Percentiles rank a stretch among this genome's conserved stretches.
Evolutionary conservation across 2,113 vertebrate genomes (phyloP).

Genomic region (Crypturellus undulatus): DNA sequence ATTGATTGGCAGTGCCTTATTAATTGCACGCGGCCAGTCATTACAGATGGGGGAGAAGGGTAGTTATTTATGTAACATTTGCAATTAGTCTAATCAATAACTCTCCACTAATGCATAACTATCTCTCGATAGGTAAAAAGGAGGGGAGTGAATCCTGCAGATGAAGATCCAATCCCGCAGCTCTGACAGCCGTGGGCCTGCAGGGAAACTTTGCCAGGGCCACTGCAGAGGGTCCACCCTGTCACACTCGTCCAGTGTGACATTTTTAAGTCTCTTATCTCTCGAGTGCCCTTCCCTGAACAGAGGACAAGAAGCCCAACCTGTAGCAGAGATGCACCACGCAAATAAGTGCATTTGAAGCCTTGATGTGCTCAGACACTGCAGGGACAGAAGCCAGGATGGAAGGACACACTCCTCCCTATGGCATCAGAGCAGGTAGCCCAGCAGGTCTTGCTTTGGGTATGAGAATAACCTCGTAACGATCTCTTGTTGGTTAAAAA

Average conservation of each 20-base stretch:
- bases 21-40: not conserved
- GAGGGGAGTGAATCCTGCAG: not conserved
- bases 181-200: not conserved
- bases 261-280: not conserved
- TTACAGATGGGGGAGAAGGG: conserved; percentile 12
- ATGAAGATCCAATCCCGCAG: not conserved
- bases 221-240: fast-evolving
- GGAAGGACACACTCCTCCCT: not conserved
- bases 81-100: conserved; percentile 37
- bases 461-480: not conserved
- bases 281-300: not conserved
- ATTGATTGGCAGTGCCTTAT: not conserved
- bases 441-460: not conserved
- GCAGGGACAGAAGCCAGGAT: fast-evolving
- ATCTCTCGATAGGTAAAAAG: not conserved
- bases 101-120: not conserved
- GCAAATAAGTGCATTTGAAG: not conserved
- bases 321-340: not conserved
- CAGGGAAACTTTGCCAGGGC: not conserved
- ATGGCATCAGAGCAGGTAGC: not conserved
- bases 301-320: fast-evolving
- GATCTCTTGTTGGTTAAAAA: not conserved
- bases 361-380: not conserved
- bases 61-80: not conserved
- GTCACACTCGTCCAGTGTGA: not conserved